These are phyloP conservation scores for Mormyrops attenuatus DNA, from an alignment of 2,797 vertebrate genomes.

Conservation along the genomic window DNA sequence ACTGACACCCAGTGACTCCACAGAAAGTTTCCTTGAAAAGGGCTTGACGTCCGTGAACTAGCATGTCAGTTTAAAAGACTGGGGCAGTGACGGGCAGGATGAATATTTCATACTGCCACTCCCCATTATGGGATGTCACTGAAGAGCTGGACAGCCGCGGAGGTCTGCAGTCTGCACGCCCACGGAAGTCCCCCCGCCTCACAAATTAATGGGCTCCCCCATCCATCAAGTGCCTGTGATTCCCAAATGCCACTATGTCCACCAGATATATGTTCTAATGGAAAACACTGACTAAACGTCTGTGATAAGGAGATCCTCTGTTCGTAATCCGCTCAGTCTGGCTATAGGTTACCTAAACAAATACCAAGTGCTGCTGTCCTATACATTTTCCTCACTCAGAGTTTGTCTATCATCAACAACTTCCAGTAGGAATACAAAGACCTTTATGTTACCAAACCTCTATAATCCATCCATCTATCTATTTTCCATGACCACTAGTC, in stretches of 20 bases:
- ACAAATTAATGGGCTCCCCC: background rate
- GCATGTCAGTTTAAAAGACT: conserved; percentile 21
- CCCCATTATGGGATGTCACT: conserved; percentile 8
- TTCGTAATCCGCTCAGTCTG: background rate
- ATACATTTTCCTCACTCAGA: background rate
- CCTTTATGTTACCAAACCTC: background rate
- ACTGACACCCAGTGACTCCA: conserved; percentile 14
- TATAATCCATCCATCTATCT: background rate
- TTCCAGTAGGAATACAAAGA: background rate
- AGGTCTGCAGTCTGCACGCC: background rate
- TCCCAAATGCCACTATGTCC: conserved; percentile 19
- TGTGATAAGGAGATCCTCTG: background rate
- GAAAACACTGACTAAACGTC: background rate
- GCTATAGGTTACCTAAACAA: background rate
- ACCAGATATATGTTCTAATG: background rate
- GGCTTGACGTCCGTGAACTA: conserved; percentile 8
- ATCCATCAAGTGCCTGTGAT: conserved; percentile 39
- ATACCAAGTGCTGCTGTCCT: background rate
- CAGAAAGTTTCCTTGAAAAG: background rate
- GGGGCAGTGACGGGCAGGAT: background rate
- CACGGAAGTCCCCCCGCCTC: background rate
- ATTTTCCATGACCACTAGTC: background rate
- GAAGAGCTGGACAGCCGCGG: background rate
- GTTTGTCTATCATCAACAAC: background rate
- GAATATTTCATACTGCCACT: conserved; percentile 23